These are phyloP conservation scores for Crematogaster levior DNA, from an alignment of 2,888 invertebrate genomes.

Conservation along the genomic window DNA sequence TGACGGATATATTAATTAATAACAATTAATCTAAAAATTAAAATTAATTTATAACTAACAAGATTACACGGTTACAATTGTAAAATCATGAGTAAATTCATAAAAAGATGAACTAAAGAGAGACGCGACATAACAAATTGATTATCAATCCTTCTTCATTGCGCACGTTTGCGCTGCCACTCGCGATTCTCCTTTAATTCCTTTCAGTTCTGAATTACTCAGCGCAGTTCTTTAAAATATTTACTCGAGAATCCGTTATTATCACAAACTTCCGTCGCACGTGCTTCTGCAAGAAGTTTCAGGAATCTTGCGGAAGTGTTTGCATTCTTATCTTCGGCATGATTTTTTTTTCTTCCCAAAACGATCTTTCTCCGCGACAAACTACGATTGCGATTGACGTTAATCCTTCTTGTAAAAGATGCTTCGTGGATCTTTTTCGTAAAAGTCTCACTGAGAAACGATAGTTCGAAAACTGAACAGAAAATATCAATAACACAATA, in stretches of 20 bases:
- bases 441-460: background rate
- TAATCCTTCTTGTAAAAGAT: background rate
- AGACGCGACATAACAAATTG: background rate
- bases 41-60: no score
- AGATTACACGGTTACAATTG: background rate
- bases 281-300: background rate
- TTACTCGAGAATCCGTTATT: background rate
- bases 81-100: background rate
- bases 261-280: background rate
- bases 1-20: no score
- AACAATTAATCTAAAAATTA: background rate
- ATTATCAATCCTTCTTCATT: background rate
- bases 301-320: background rate
- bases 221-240: slow-evolving; percentile 1
- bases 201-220: background rate
- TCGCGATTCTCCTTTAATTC: background rate
- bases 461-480: background rate
- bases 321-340: background rate
- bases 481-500: background rate
- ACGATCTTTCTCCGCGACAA: background rate
- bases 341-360: background rate
- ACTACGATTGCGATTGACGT: background rate
- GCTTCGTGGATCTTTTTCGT: background rate
- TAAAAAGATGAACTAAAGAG: background rate
- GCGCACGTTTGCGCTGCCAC: background rate